Evolutionary conservation across 2,888 invertebrate species (phyloP).

Genomic region (Aplocera efformata): DNA sequence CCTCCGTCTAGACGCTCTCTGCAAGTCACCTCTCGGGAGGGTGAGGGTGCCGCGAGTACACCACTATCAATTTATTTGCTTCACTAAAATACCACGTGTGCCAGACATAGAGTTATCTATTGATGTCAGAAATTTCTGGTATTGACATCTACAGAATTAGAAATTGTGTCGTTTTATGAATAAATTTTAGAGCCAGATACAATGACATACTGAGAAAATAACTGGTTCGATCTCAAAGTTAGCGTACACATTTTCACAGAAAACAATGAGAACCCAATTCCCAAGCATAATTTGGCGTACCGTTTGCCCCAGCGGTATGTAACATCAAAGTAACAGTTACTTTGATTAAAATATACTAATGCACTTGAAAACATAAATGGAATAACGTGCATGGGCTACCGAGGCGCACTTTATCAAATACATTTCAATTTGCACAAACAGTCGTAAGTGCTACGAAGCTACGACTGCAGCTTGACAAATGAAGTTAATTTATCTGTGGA

Average conservation of each 20-base stretch:
- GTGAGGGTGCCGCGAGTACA: constrained; percentile 68
- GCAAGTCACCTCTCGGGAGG: constrained; percentile 68
- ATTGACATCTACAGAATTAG: neutral
- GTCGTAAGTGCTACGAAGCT: constrained; percentile 44
- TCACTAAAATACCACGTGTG: constrained; percentile 65
- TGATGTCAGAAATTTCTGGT: constrained; percentile 21
- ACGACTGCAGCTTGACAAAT: constrained; percentile 32
- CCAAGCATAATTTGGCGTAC: constrained; percentile 74
- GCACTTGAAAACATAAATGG: constrained; percentile 46
- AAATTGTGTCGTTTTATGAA: too few species aligned
- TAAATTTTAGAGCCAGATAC: too few species aligned
- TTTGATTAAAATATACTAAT: constrained; percentile 56
- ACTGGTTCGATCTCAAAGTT: constrained; percentile 8
- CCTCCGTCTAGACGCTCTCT: constrained; percentile 76
- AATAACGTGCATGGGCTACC: constrained; percentile 28
- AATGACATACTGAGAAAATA: constrained; percentile 21
- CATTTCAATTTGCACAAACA: constrained; percentile 30
- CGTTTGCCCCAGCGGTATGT: constrained; percentile 60
- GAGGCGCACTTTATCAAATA: constrained; percentile 23
- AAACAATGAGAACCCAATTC: constrained; percentile 72
- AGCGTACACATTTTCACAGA: constrained; percentile 43
- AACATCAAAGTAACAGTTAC: constrained; percentile 62
- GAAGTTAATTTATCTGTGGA: constrained; percentile 18
- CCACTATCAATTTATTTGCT: constrained; percentile 74
- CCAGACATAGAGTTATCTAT: constrained; percentile 51